A percentile compares a stretch with the other conserved stretches of the same genome.
Evolutionary conservation across 2,797 vertebrate species (phyloP).

Genomic region (Bradypodion pumilum): DNA sequence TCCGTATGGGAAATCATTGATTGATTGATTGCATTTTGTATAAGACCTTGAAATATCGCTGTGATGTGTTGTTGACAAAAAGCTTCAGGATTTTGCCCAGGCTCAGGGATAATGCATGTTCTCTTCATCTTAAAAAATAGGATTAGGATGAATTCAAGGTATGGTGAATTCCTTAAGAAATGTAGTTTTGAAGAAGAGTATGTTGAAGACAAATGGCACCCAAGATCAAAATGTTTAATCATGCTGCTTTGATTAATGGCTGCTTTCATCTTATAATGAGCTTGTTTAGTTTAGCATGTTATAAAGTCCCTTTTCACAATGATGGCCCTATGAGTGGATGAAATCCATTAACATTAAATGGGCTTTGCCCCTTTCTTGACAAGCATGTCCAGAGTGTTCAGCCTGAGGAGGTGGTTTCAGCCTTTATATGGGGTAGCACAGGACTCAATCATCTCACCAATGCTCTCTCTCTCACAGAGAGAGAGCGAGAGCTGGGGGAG

Average conservation of each 20-base stretch:
- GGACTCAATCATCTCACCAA: too few species aligned
- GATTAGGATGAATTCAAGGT: constrained; percentile 9
- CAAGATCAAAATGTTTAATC: not conserved
- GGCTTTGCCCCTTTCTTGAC: not conserved
- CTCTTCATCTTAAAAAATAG: not conserved
- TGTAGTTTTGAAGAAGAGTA: not conserved
- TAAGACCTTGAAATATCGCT: not conserved
- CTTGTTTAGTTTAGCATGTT: not conserved
- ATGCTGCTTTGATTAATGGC: not conserved
- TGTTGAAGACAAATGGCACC: not conserved
- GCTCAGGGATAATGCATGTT: not conserved
- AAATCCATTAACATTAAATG: not conserved
- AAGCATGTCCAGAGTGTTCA: too few species aligned
- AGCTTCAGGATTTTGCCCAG: not conserved
- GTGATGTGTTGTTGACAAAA: not conserved
- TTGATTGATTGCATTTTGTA: not conserved
- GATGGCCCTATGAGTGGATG: not conserved
- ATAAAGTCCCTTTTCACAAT: not conserved
- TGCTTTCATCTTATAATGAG: not conserved
- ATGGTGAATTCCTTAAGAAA: not conserved
- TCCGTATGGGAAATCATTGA: constrained; percentile 3
- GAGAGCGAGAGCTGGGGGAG: too few species aligned
- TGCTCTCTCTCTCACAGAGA: too few species aligned
- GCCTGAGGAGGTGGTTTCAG: too few species aligned
- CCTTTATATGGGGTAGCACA: too few species aligned